Evolutionary conservation across 1,140 invertebrate species (phyloP), one percentile per base, ranked within the genome.

Genomic region (Lutraria rhynchaena): DNA sequence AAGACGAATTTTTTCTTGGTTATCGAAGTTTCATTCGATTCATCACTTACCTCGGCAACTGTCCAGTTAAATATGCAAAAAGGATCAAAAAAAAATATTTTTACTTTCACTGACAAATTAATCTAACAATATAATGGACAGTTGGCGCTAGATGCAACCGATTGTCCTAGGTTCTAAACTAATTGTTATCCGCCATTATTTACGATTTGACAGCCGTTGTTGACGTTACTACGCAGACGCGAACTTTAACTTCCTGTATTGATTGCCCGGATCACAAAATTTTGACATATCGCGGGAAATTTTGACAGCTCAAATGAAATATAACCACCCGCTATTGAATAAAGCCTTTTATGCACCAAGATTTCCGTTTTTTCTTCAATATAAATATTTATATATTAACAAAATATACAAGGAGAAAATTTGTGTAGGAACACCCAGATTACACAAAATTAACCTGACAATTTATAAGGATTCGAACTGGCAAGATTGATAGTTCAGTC

Each of bases 161-260:
- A 83, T 83, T 83, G 81, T 31, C 71, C 71, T 17, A 24, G 2
- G 17, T 24, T 29, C n/a, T 63, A 29, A 53, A 35, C 41, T 55
- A 74, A 71, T 80, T 65, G 71, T 70, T 83, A 51, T 85, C 87
- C 81, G 84, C 84, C 87, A 88, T 88, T 88, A 88, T 88, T 88
- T 88, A 87, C 87, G 37, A 61, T 49, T 86, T 85, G 84, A 83
- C 84, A 87, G 85, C 77, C 81, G 84, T 88, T 87, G 87, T 84
- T 83, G 81, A 84, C 81, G 81, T 69, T 41, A 78, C 65, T 82
- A 81, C 87, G 87, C 87, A 88, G 73, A 82, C 83, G 81, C 78
- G 46, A 83, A 58, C 33, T 37, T 63, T 60, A 29, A 74, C 46
- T 83, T 83, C 84, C 81, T 80, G 82, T 74, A 11, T 27, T 11